Evolutionary conservation across 2,797 vertebrate species (phyloP), one percentile per base, ranked within the genome.

Genomic region (Xenops minutus): DNA sequence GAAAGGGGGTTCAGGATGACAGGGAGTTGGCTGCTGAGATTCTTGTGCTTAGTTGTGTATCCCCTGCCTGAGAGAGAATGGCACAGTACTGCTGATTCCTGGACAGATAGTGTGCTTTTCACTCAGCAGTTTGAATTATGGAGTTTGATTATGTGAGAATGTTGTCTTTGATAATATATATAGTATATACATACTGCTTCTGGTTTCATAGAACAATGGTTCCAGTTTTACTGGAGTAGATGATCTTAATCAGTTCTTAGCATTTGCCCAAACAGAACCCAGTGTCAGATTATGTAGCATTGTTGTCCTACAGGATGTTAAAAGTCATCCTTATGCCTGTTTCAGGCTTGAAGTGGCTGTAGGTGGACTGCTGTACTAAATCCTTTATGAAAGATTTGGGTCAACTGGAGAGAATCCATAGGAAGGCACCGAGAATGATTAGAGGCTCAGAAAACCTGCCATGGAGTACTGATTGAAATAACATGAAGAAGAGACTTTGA

Each of bases 311-410:
- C 29, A 69, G 73, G 54, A 71, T 23, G 8, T 78, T 46, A 77
- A 44, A 90, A 93, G 43, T 87, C 21, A 73, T 63, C 48, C 26
- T 79, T 82, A 17, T 55, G 67, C 52, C 77, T 85, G 30, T 14
- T 59, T 92, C 36, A 79, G 71, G 43, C 51, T 86, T 87, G 67
- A 89, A 75, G 73, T 78, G 74, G 81, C 67, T 72, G 43, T 92
- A 91, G 81, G 71, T 93, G 39, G 63, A 69, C 67, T 79, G 67
- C 36, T 89, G 24, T 48, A 62, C 48, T 58, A 79, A 79, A 78
- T 91, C 84, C 79, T 92, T 85, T 17, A 27, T 85, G 71, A 93
- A 95, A 87, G 59, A 67, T 93, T 93, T 82, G 78, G 81, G 77
- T 93, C 89, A 87, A 6, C 67, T 85, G 87, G 74, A 91, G 68